Base-by-base conservation (phyloP, 2,888 invertebrate genomes). In the Drosophila recens region DNA sequence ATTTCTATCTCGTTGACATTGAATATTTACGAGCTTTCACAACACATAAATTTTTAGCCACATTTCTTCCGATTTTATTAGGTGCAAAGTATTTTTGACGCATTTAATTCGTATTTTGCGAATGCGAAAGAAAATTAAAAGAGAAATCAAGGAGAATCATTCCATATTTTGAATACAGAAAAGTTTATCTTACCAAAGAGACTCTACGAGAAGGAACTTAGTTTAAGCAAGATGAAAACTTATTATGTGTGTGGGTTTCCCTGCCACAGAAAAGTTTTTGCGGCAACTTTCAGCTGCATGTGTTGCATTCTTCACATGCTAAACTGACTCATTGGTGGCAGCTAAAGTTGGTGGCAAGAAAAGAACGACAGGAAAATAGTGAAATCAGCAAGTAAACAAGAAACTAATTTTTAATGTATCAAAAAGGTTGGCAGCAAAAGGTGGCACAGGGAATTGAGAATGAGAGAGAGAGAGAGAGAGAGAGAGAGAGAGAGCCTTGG, bases 231-330 rank as follows among this genome's bases (percentile, higher is more conserved):
- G 34, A 45, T 33, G 34, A 27, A 74, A 74, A 78, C 65, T 81
- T 85, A 69, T 86, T 79, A 67, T 52, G 27, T 27, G 27, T 27
- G 27, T 27, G 67, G 43, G 17, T 15, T 52, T 45, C 48, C 15
- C 23, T 52, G 52, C 45, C 9, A 43, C 33, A 34, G 49, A 43
- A 81, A 81, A 86, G 49, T 80, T 82, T 79, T 6, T 57, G 69
- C 38, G 54, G 72, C 62, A 82, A 76, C 79, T 86, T 76, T 76
- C 75, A 66, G 83, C 52, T 79, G 82, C 82, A 82, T 86, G 83
- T 86, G 82, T 72, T 72, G 87, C 83, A 72, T 67, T 62, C 67
- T 54, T 54, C 64, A 52, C 48, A 23, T 36, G 69, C 59, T 42
- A 46, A 48, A 45, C 36, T 11, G 34, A 34, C 38, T 38, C 38